These are phyloP conservation scores for Drosophila prosaltans DNA, from an alignment of 1,140 invertebrate genomes.

Conservation along the genomic window DNA sequence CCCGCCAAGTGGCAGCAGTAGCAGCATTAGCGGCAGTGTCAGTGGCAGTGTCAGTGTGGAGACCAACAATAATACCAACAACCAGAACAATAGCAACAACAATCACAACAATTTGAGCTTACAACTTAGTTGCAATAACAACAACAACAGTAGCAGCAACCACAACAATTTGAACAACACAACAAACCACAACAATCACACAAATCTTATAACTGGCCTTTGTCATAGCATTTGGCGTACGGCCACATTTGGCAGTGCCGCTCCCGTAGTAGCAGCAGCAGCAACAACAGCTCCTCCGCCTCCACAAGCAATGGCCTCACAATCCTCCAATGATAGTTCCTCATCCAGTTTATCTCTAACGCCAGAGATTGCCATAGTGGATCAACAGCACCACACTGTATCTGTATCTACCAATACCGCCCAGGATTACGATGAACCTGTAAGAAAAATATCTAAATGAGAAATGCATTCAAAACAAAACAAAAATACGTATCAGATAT, in stretches of 20 bases:
- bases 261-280: conserved; percentile 40
- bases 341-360: conserved; percentile 53
- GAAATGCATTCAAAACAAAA: neutral
- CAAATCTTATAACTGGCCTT: conserved; percentile 70
- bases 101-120: conserved; percentile 55
- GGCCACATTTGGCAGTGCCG: conserved; percentile 69
- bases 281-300: conserved; percentile 1
- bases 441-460: conserved; percentile 24
- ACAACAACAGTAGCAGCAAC: conserved; percentile 28
- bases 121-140: conserved; percentile 44
- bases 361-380: conserved; percentile 49
- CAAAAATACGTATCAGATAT: no score
- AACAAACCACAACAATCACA: conserved; percentile 26
- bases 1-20: conserved; percentile 69
- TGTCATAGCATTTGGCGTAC: conserved; percentile 72
- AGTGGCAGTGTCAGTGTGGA: conserved; percentile 56
- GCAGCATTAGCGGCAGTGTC: conserved; percentile 63
- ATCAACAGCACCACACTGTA: conserved; percentile 20
- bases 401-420: conserved; percentile 22
- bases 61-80: conserved; percentile 18
- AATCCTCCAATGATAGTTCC: conserved; percentile 34
- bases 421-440: conserved; percentile 48
- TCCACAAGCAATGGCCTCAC: conserved; percentile 9
- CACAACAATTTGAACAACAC: conserved; percentile 19
- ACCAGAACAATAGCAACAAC: conserved; percentile 32